phyloP scores from a whole-genome alignment of 2,888 invertebrate genomes.

The Melolontha melolontha region DNA sequence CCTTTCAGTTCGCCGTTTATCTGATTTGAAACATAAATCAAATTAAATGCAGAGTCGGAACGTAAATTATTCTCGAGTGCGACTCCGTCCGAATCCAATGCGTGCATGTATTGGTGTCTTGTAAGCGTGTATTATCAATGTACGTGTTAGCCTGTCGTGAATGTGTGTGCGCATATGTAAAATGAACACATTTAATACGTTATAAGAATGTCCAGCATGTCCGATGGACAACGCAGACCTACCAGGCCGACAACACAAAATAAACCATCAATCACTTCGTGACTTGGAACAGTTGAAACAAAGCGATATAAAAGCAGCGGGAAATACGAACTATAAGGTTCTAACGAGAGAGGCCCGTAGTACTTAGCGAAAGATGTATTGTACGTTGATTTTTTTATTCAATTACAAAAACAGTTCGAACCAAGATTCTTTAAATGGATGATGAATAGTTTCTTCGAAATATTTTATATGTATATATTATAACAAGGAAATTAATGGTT shows the following conservation, averaged over 20 bases:
- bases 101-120: constrained; percentile 9
- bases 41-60: constrained; percentile 16
- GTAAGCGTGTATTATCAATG: constrained; percentile 14
- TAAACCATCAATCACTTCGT: constrained; percentile 66
- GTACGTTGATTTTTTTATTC: constrained; percentile 58
- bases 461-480: constrained; percentile 46
- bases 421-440: constrained; percentile 62
- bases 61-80: constrained; percentile 19
- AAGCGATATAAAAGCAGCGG: constrained; percentile 64
- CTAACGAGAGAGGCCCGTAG: constrained; percentile 58
- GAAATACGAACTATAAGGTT: constrained; percentile 64
- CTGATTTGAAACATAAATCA: constrained; percentile 25
- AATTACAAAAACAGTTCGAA: constrained; percentile 60
- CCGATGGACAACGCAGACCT: constrained; percentile 59
- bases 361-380: constrained; percentile 61
- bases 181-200: constrained; percentile 40
- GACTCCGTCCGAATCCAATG: not conserved
- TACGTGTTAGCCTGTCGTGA: constrained; percentile 20
- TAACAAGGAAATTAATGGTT: constrained; percentile 42
- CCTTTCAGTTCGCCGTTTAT: constrained; percentile 16
- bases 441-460: constrained; percentile 58
- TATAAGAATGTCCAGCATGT: constrained; percentile 55
- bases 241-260: constrained; percentile 65
- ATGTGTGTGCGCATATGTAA: constrained; percentile 33
- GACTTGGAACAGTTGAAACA: constrained; percentile 64